Evolutionary conservation across 2,113 vertebrate genomes (phyloP).

Genomic region (Gopherus evgoodei): DNA sequence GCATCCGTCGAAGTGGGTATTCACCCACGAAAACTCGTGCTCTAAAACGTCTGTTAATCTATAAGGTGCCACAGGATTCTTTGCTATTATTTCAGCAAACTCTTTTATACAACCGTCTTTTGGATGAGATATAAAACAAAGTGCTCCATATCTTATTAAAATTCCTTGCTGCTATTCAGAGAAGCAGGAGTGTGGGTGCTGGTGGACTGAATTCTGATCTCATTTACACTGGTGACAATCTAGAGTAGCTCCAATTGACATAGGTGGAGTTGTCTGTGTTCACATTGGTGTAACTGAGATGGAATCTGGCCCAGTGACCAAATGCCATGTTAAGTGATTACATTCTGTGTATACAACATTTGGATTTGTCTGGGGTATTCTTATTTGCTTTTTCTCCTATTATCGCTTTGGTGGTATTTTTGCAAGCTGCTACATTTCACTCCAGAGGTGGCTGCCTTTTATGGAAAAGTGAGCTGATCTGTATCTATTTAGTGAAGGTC

Average conservation of each 20-base stretch:
- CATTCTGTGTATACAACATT: neutral
- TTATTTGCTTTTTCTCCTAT: neutral
- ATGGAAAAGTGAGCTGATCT: neutral
- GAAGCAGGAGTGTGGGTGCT: neutral
- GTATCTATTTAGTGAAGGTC: neutral
- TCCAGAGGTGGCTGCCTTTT: neutral
- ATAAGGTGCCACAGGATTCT: too few species aligned
- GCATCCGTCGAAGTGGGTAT: neutral
- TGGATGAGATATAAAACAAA: neutral
- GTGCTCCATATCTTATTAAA: neutral
- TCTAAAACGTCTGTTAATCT: too few species aligned
- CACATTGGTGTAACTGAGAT: neutral
- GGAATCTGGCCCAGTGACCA: neutral
- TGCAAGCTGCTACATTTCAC: neutral
- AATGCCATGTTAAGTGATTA: neutral
- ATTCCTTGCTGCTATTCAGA: neutral
- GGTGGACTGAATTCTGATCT: neutral
- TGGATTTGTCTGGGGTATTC: neutral
- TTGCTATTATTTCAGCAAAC: neutral
- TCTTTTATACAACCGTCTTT: neutral
- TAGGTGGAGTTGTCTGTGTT: neutral
- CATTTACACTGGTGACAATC: neutral
- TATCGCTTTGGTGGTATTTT: neutral
- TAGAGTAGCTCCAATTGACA: neutral
- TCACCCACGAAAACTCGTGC: too few species aligned